A percentile compares a stretch with the other conserved stretches of the same genome.
Evolutionary conservation across 2,888 invertebrate genomes (phyloP).

Genomic region (Xylota sylvarum): DNA sequence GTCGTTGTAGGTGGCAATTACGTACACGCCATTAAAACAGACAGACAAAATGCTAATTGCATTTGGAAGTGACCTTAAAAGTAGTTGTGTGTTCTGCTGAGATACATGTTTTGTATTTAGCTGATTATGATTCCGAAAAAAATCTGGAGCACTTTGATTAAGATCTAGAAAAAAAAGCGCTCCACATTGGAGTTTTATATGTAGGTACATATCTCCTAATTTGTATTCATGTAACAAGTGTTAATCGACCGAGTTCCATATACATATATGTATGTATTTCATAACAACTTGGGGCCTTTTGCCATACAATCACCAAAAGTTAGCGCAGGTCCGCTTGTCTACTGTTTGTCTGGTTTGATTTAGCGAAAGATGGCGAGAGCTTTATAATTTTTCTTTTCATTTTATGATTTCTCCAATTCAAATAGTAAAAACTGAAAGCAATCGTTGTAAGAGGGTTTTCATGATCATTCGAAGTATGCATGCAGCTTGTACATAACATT

Average conservation of each 20-base stretch:
- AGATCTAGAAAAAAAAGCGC: background rate
- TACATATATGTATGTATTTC: background rate
- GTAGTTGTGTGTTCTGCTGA: slow-evolving; percentile 8
- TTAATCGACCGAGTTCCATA: background rate
- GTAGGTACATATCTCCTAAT: no score
- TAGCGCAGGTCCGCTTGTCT: background rate
- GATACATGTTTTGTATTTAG: slow-evolving; percentile 4
- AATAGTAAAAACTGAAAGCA: background rate
- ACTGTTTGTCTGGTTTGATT: background rate
- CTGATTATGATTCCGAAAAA: background rate
- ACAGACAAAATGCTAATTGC: slow-evolving; percentile 45
- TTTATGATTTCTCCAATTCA: background rate
- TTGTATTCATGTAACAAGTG: slow-evolving; percentile 10
- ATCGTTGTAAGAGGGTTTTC: background rate
- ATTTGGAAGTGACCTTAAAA: slow-evolving; percentile 53
- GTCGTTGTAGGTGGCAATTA: slow-evolving; percentile 49
- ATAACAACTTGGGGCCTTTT: background rate
- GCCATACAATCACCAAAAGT: background rate
- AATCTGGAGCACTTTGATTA: background rate
- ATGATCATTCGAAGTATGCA: background rate
- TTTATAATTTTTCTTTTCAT: background rate
- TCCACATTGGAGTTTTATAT: background rate
- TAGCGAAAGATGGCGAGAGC: background rate
- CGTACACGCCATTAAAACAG: slow-evolving; percentile 26
- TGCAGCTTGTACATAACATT: background rate